A percentile compares a stretch with the other conserved stretches of the same genome.
phyloP scores from a whole-genome alignment of 2,113 vertebrate genomes.

The Pteropus alecto region DNA sequence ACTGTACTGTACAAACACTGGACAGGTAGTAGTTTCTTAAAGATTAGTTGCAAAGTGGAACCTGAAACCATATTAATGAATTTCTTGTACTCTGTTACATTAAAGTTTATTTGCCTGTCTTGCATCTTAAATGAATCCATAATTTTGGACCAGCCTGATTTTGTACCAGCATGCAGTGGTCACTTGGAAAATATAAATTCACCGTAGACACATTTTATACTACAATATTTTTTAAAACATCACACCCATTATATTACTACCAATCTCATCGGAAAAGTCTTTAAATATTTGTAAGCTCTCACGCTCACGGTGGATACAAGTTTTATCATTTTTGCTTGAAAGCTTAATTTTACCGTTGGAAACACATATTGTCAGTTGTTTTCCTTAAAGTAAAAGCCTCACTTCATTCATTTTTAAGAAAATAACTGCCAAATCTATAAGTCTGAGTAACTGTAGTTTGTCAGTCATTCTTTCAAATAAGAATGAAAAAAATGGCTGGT shows the following conservation, averaged over 20 bases:
- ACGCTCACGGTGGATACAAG: not conserved
- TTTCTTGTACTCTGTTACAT: not conserved
- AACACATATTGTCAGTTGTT: not conserved
- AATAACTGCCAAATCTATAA: not conserved
- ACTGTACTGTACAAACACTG: not conserved
- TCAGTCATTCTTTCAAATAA: not conserved
- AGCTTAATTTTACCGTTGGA: not conserved
- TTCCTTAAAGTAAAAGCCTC: not conserved
- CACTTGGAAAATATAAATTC: not conserved
- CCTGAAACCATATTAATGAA: not conserved
- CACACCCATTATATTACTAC: not conserved
- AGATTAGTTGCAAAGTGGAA: not conserved
- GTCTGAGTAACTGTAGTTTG: not conserved
- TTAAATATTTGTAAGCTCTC: not conserved
- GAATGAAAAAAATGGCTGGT: not conserved
- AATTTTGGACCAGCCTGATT: not conserved
- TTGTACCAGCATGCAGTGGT: not conserved
- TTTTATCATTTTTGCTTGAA: not conserved
- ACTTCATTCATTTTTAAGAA: not conserved
- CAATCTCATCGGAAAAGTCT: not conserved
- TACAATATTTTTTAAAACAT: not conserved
- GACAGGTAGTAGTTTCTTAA: not conserved
- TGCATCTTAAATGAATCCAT: not conserved
- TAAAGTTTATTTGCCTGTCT: not conserved
- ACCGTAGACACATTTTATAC: not conserved